A percentile compares a stretch with the other conserved stretches of the same genome.
phyloP scores from a whole-genome alignment of 2,888 invertebrate species.

The Microplitis manilae region DNA sequence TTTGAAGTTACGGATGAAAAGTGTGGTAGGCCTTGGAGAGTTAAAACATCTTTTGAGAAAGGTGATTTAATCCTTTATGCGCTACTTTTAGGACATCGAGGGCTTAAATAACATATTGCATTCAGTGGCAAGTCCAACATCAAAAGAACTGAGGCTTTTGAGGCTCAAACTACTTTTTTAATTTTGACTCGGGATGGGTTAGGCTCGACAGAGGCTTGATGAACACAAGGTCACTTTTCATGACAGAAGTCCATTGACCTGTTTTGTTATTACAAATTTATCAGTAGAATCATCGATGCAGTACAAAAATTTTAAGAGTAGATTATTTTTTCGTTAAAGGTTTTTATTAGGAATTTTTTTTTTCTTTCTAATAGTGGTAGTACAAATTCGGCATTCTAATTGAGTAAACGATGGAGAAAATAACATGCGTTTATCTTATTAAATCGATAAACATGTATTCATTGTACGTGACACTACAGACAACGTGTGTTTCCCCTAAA shows the following conservation, averaged over 20 bases:
- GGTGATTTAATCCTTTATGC: no score
- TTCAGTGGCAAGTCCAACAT: no score
- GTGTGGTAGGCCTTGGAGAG: no score
- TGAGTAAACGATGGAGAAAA: not conserved
- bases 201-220: conserved; percentile 23
- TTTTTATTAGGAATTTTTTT: not conserved
- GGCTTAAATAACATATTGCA: no score
- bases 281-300: not conserved
- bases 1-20: no score
- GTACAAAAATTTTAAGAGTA: not conserved
- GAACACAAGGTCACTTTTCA: not conserved
- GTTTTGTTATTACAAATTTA: not conserved
- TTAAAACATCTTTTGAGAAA: no score
- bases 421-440: not conserved
- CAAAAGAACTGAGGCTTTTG: no score
- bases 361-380: no score
- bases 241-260: conserved; percentile 16
- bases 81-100: no score
- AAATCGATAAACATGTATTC: conserved; percentile 22
- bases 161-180: no score
- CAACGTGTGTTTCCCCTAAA: conserved; percentile 23
- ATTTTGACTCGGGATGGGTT: not conserved
- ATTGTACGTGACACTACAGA: conserved; percentile 29
- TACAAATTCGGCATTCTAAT: not conserved
- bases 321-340: no score